These are phyloP conservation scores for Chaitophorus viminalis DNA, from an alignment of 2,888 invertebrate species.

Conservation along the genomic window DNA sequence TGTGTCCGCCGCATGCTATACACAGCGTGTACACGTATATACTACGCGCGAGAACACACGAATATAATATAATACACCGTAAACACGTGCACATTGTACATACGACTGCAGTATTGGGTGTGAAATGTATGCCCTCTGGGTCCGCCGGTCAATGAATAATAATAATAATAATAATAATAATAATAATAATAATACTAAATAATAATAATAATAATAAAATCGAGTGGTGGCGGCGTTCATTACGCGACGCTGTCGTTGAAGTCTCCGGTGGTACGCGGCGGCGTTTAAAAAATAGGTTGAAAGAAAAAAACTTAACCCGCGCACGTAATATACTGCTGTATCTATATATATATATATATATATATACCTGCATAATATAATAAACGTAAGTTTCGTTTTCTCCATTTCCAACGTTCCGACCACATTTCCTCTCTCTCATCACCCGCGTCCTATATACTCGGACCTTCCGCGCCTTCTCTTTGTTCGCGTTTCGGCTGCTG, in stretches of 20 bases:
- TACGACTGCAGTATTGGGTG: neutral
- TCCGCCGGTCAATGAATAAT: conserved; percentile 11
- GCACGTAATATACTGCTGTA: neutral
- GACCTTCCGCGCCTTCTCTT: neutral
- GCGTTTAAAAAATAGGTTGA: neutral
- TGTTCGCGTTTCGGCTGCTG: neutral
- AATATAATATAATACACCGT: too few species aligned
- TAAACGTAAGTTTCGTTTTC: neutral
- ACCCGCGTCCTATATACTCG: neutral
- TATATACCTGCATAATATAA: too few species aligned
- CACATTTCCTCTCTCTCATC: neutral
- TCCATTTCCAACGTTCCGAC: neutral
- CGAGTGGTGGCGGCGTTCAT: conserved; percentile 7
- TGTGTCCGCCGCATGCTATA: neutral
- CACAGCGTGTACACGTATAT: neutral
- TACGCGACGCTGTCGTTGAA: conserved; percentile 37
- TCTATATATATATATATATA: too few species aligned
- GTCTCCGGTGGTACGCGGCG: neutral
- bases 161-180: conserved; percentile 20
- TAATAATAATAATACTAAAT: conserved; percentile 19
- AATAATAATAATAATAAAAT: neutral
- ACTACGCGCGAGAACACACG: too few species aligned
- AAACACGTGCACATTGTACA: too few species aligned
- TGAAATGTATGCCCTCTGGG: conserved; percentile 27
- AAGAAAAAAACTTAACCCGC: neutral